Evolutionary conservation across 35 echinoderm and acorn worm genomes (phyloP).

Genomic region (Ophioderma brevispina): DNA sequence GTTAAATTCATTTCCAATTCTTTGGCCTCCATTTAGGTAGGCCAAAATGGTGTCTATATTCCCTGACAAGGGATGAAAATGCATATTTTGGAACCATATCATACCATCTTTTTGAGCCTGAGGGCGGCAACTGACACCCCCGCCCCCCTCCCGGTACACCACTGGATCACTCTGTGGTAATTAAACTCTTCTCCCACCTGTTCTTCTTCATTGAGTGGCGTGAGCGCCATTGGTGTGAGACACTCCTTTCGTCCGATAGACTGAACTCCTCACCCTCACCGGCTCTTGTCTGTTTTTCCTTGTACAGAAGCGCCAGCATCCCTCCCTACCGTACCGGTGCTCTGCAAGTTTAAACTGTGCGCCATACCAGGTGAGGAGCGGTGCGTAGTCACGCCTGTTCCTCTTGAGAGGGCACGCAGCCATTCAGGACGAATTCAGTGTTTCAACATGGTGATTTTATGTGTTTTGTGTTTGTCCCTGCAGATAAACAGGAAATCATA

Average conservation of each 20-base stretch:
- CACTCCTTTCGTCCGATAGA: slow-evolving; percentile 84
- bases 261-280: slow-evolving; percentile 70
- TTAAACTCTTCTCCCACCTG: slow-evolving; percentile 67
- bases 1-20: too few relatives aligned
- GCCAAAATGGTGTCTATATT: too few relatives aligned
- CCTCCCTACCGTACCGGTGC: slow-evolving; percentile 92
- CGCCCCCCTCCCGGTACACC: background rate
- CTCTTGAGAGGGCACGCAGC: slow-evolving; percentile 88
- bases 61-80: too few relatives aligned
- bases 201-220: slow-evolving; percentile 71
- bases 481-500: too few relatives aligned
- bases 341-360: slow-evolving; percentile 98
- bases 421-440: slow-evolving; percentile 97
- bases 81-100: too few relatives aligned
- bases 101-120: too few relatives aligned
- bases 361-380: slow-evolving; percentile 7
- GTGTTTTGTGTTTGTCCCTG: background rate
- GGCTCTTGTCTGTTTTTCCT: slow-evolving; percentile 65
- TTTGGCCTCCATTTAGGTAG: too few relatives aligned
- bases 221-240: slow-evolving; percentile 80
- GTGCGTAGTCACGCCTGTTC: slow-evolving; percentile 33
- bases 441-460: slow-evolving; percentile 38
- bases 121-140: too few relatives aligned
- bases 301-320: slow-evolving; percentile 74
- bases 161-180: slow-evolving; percentile 70